Base-by-base conservation (phyloP, 2,888 invertebrate species). In the Mythimna pallens region DNA sequence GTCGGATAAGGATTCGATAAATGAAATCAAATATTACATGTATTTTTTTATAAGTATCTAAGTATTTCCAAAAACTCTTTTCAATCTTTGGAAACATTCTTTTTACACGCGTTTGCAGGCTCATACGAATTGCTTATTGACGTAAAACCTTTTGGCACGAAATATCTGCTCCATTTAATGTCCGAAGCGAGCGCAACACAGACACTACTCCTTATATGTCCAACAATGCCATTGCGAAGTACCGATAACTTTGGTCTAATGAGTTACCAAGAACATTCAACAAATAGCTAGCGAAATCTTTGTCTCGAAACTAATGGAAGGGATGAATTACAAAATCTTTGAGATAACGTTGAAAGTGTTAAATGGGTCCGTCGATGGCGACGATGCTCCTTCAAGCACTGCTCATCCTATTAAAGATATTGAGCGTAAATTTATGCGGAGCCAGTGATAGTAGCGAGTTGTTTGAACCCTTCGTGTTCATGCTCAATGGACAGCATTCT, bases 221-320 rank as follows among this genome's bases (percentile, higher is more conserved):
- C 63, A 61, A 82, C 82, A 82, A 81, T 76, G 43, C 72, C 63
- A 63, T 81, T 84, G 73, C 84, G 73, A 81, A 84, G 84, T 70
- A 80, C 69, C 22, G 52, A 57, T 69, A 59, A 63, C 43, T 82
- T 81, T 71, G 76, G 76, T 84, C 73, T 81, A 84, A 84, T 84
- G 77, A 81, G 57, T 68, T 70, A 65, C 76, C 54, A 69, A 81
- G 77, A 74, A 67, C 70, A 40, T 69, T 65, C 62, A 50, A 66
- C 68, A 70, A 67, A 72, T 66, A 62, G 50, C 68, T 50, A 69
- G 81, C 64, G 69, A 71, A 68, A 75, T 70, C 70, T 72, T 66
- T 73, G 68, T 76, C 65, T 76, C 52, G 61, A 8, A 70, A 64
- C 70, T 54, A 70, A 73, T 76, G 54, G 68, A 65, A 65, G 70